Conservation (phyloP, 2,113 vertebrate species). For the Phoxinus phoxinus region DNA sequence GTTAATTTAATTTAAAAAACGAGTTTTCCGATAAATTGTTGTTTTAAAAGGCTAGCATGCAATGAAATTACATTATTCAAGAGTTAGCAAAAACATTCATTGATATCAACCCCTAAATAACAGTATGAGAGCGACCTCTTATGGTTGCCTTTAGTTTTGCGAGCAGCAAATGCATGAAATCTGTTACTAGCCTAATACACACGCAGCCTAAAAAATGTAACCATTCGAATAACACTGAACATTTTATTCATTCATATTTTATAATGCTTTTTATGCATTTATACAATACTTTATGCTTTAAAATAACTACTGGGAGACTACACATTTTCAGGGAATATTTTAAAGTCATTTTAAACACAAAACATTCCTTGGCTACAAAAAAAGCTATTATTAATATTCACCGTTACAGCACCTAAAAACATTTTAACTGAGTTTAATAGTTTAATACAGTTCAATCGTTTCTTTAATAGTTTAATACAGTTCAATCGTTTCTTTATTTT, state of each 20-base stretch:
- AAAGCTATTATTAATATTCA: background rate
- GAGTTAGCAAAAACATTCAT: background rate
- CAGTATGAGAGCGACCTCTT: constrained; percentile 61
- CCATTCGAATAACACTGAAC: background rate
- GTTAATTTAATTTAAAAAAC: too few relatives aligned
- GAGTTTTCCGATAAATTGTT: background rate
- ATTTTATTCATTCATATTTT: background rate
- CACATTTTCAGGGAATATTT: background rate
- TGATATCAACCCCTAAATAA: background rate
- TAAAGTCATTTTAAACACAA: background rate
- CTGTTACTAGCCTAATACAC: too few relatives aligned
- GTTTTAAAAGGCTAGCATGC: background rate
- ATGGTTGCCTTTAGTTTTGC: constrained; percentile 52
- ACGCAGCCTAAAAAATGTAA: background rate
- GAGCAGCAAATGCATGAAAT: background rate
- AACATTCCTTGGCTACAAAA: background rate
- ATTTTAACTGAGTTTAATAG: too few relatives aligned
- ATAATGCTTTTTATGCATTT: background rate
- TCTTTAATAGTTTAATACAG: too few relatives aligned
- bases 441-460: too few relatives aligned
- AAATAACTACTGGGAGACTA: background rate
- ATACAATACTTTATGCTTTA: background rate
- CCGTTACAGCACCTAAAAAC: background rate
- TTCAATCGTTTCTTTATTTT: too few relatives aligned
- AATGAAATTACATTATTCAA: background rate